Evolutionary conservation across 2,113 vertebrate genomes (phyloP), one percentile per base, ranked within the genome.

Genomic region (Procavia capensis): DNA sequence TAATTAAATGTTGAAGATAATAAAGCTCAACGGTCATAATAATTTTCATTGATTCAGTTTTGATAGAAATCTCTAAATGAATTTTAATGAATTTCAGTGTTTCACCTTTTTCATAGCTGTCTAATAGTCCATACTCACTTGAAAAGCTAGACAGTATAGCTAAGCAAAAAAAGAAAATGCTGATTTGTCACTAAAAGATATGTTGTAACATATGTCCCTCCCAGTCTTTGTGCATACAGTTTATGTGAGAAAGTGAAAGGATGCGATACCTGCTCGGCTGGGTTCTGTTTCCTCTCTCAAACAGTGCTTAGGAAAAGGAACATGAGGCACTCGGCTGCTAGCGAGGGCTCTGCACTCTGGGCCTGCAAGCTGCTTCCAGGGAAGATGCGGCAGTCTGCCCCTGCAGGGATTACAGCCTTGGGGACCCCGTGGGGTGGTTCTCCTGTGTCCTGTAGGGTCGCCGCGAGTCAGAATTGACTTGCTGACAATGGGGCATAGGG

Each of bases 1-100:
- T 86, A 63, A 83, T 34, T 75, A 43, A 92, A 45, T 34, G 88
- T 94, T 88, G 54, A 94, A 84, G 41, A 59, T 66, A 86, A 47
- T 47, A n/a, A 85, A 95, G 27, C 29, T 90, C 80, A 41, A 94
- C 87, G 54, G 17, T 36, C 74, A 24, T 63, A 47, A 20, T 1
- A 39, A 2, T 76, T 83, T 85, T 75, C 19, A 85, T 95, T 91
- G 68, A 78, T 75, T 25, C 82, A 2, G 31, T 95, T 84, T 90
- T 95, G n/a, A 47, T 90, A 29, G 36, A 92, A 57, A 90, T 90
- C 31, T 41, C 17, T 81, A 80, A 89, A 50, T 64, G 22, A 82
- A 68, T 94, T 92, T 92, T 25, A 72, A 34, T 85, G n/a, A n/a
- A n/a, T n/a, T n/a, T n/a, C n/a, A n/a, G n/a, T n/a, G n/a, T n/a